A percentile compares a stretch with the other conserved stretches of the same genome.
phyloP scores from a whole-genome alignment of 2,888 invertebrate genomes.

The Pseudolycoriella hygida region DNA sequence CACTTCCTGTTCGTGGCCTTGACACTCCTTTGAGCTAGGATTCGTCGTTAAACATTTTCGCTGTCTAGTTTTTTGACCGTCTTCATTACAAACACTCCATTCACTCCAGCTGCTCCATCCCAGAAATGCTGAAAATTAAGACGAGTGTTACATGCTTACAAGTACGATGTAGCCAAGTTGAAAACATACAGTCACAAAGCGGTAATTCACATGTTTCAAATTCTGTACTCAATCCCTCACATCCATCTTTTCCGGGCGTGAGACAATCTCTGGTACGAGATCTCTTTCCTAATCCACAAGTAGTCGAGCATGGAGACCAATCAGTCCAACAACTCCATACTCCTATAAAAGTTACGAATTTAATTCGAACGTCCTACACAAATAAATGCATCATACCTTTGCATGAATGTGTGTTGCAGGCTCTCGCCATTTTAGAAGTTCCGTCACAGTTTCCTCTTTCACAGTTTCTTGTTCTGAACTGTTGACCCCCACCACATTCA shows the following conservation, averaged over 20 bases:
- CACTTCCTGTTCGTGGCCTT: slow-evolving; percentile 49
- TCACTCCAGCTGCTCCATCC: slow-evolving; percentile 62
- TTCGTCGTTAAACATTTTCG: slow-evolving; percentile 41
- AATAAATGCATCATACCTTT: slow-evolving; percentile 33
- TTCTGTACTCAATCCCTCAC: slow-evolving; percentile 44
- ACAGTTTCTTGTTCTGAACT: slow-evolving; percentile 41
- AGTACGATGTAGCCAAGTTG: neutral
- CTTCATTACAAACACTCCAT: slow-evolving; percentile 48
- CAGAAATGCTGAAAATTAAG: slow-evolving; percentile 32
- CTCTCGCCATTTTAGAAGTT: slow-evolving; percentile 39
- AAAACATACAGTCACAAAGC: slow-evolving; percentile 42
- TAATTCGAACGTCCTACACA: too few species aligned
- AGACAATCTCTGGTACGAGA: slow-evolving; percentile 51
- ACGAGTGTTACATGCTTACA: slow-evolving; percentile 1
- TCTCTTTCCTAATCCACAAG: slow-evolving; percentile 52
- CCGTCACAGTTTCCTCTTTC: slow-evolving; percentile 19
- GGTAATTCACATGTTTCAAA: slow-evolving; percentile 50
- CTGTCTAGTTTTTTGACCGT: slow-evolving; percentile 48
- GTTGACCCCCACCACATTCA: slow-evolving; percentile 51
- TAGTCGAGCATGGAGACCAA: slow-evolving; percentile 61
- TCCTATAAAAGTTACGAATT: slow-evolving; percentile 25
- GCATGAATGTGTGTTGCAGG: slow-evolving; percentile 60
- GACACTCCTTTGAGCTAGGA: slow-evolving; percentile 41
- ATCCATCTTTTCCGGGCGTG: slow-evolving; percentile 33
- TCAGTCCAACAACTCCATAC: slow-evolving; percentile 80